A percentile compares a stretch with the other conserved stretches of the same genome.
These are phyloP conservation scores for Hydrolagus affinis DNA, from an alignment of 2,113 vertebrate genomes.

Conservation along the genomic window DNA sequence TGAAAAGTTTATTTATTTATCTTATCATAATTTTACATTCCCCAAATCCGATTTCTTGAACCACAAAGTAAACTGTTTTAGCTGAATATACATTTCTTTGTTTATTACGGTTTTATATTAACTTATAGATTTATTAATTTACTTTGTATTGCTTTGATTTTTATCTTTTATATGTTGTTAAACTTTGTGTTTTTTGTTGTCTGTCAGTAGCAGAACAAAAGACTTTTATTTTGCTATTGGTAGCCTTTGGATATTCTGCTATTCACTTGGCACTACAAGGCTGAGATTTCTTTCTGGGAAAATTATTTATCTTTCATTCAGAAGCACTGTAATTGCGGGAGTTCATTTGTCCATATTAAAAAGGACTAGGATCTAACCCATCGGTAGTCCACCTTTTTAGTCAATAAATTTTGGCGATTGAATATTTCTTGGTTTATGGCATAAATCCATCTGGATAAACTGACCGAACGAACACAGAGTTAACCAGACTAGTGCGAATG, in stretches of 20 bases:
- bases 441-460: no score
- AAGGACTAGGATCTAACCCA: background rate
- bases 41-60: background rate
- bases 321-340: background rate
- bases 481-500: no score
- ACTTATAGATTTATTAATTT: constrained; percentile 13
- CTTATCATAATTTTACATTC: background rate
- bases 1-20: background rate
- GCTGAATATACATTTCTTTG: background rate
- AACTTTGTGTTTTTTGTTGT: constrained; percentile 24
- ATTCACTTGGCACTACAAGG: background rate
- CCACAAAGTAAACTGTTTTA: background rate
- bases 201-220: background rate
- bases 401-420: no score
- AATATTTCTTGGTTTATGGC: no score
- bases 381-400: background rate
- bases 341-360: background rate
- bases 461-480: no score
- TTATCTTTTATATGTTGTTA: background rate
- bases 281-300: background rate
- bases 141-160: background rate
- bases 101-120: constrained; percentile 11
- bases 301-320: background rate
- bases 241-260: constrained; percentile 7
- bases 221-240: constrained; percentile 13